phyloP scores from a whole-genome alignment of 2,113 vertebrate genomes.

The Dipodomys spectabilis region DNA sequence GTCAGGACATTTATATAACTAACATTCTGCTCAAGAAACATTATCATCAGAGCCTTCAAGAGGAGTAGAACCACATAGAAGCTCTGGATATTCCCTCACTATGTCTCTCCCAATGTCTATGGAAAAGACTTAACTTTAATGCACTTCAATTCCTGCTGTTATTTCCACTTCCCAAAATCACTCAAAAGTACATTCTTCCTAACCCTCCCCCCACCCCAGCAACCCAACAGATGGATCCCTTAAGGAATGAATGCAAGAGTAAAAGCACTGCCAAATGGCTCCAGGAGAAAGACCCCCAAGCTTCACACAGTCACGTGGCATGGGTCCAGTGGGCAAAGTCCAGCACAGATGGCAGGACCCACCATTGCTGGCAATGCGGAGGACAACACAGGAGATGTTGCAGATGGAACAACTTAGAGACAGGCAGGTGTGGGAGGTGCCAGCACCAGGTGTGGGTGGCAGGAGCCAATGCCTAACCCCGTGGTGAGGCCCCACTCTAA shows the following conservation, averaged over 20 bases:
- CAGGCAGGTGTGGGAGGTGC: slow-evolving; percentile 47
- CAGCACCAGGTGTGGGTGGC: slow-evolving; percentile 24
- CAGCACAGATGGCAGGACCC: slow-evolving; percentile 45
- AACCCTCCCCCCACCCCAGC: background rate
- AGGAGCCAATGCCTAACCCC: background rate
- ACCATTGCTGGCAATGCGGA: slow-evolving; percentile 42
- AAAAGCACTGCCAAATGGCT: background rate
- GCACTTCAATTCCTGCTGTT: slow-evolving; percentile 3
- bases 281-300: background rate
- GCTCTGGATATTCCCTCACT: background rate
- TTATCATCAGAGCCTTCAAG: background rate
- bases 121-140: background rate
- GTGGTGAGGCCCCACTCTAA: background rate
- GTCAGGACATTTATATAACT: background rate
- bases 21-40: background rate
- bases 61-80: background rate
- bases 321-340: background rate
- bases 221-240: slow-evolving; percentile 25
- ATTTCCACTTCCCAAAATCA: slow-evolving; percentile 25
- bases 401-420: slow-evolving; percentile 58
- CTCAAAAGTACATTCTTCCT: slow-evolving; percentile 45
- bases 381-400: background rate
- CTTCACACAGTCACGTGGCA: background rate
- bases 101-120: background rate
- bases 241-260: slow-evolving; percentile 4